phyloP scores from a whole-genome alignment of 2,113 vertebrate species.

The Trochalopteron elliotii region DNA sequence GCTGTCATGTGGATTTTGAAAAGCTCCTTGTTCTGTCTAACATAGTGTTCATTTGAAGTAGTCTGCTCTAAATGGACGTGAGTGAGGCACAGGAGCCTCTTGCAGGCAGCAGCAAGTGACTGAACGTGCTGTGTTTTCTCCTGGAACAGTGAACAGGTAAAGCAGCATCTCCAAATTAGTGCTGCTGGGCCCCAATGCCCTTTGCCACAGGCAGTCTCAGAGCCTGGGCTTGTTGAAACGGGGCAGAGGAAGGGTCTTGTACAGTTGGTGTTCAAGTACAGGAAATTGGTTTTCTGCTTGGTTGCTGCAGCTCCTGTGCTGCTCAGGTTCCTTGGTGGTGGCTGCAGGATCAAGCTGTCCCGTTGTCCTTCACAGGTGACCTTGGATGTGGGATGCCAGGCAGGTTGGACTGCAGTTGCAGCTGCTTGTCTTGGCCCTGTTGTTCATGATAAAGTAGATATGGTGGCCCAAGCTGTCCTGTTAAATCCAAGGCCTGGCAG shows the following conservation, averaged over 20 bases:
- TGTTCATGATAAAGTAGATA: fast-evolving
- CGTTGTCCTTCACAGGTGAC: background rate
- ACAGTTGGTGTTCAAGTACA: background rate
- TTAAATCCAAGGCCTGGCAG: background rate
- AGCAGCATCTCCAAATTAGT: background rate
- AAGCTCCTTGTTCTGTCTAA: background rate
- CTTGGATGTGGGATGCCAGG: background rate
- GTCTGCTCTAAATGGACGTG: background rate
- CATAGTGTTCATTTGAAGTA: background rate
- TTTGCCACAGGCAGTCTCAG: background rate
- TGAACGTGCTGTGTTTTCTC: background rate
- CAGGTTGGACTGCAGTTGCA: background rate
- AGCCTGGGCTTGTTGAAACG: background rate
- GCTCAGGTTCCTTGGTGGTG: background rate
- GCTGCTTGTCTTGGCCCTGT: background rate
- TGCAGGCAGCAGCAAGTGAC: background rate
- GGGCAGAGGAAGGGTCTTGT: background rate
- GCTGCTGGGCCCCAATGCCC: background rate
- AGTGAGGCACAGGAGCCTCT: background rate
- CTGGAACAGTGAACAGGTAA: fast-evolving
- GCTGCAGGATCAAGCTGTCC: background rate
- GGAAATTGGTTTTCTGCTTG: background rate
- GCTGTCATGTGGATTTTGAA: background rate
- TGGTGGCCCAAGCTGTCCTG: background rate
- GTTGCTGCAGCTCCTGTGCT: background rate